Evolutionary conservation across 2,113 vertebrate species (phyloP).

Genomic region (Labrus mixtus): DNA sequence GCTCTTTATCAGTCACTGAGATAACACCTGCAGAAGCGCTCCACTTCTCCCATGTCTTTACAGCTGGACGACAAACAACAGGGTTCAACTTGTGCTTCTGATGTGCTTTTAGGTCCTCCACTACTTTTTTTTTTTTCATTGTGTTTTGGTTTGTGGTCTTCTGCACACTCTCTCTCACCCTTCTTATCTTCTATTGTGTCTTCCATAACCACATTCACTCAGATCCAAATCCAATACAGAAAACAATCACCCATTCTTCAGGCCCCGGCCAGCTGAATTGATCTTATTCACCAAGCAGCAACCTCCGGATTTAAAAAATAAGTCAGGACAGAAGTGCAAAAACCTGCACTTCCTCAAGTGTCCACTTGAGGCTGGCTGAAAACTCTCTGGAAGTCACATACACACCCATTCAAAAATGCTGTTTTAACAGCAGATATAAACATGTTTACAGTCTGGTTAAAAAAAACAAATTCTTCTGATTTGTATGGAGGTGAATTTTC

Average conservation of each 20-base stretch:
- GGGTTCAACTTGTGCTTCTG: slow-evolving; percentile 49
- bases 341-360: too few species aligned
- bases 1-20: slow-evolving; percentile 65
- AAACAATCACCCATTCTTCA: slow-evolving; percentile 62
- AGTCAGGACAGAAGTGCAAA: too few species aligned
- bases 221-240: background rate
- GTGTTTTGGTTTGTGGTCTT: slow-evolving; percentile 36
- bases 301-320: too few species aligned
- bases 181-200: slow-evolving; percentile 50
- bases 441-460: too few species aligned
- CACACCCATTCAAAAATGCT: too few species aligned
- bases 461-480: too few species aligned
- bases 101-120: slow-evolving; percentile 22
- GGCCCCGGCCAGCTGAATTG: slow-evolving; percentile 14
- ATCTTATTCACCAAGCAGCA: too few species aligned
- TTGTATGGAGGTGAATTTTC: too few species aligned
- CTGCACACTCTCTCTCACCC: slow-evolving; percentile 12
- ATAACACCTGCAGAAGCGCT: slow-evolving; percentile 70
- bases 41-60: slow-evolving; percentile 46
- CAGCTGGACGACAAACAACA: slow-evolving; percentile 40
- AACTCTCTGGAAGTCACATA: too few species aligned
- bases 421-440: too few species aligned
- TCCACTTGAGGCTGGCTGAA: too few species aligned
- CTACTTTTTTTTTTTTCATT: slow-evolving; percentile 2
- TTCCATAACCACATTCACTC: slow-evolving; percentile 48